Percentiles rank a stretch among this genome's conserved stretches.
Conservation (phyloP, 1,140 invertebrate genomes). For the Drosophila miranda region DNA sequence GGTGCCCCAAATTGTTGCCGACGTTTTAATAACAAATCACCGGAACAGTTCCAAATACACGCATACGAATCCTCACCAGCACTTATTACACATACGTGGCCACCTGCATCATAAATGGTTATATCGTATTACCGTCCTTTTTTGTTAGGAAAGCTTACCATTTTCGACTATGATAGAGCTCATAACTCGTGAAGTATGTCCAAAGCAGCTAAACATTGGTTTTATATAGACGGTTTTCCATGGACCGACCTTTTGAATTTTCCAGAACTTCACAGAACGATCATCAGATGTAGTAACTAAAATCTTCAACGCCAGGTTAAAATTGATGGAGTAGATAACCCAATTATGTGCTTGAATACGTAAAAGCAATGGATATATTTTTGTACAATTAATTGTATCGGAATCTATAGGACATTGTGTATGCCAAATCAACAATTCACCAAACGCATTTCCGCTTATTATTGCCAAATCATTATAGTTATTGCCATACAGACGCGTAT, state of each 20-base stretch:
- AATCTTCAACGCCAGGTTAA: constrained; percentile 24
- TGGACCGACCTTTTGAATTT: constrained; percentile 25
- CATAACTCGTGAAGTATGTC: constrained; percentile 72
- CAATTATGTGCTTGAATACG: constrained; percentile 71
- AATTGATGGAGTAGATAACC: constrained; percentile 74
- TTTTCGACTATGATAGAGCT: constrained; percentile 51
- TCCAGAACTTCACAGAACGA: constrained; percentile 76
- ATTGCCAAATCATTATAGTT: constrained; percentile 50
- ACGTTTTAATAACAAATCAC: constrained; percentile 62
- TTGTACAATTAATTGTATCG: background rate
- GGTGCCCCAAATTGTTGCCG: constrained; percentile 72
- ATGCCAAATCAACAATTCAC: constrained; percentile 75
- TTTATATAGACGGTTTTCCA: constrained; percentile 18
- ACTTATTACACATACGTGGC: constrained; percentile 52
- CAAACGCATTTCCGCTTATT: constrained; percentile 75
- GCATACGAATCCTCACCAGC: constrained; percentile 74
- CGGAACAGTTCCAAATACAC: constrained; percentile 67
- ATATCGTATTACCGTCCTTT: too few species aligned
- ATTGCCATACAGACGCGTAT: constrained; percentile 49
- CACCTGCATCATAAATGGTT: constrained; percentile 32
- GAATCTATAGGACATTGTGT: constrained; percentile 22
- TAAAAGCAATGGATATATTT: constrained; percentile 42
- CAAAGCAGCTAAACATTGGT: constrained; percentile 68
- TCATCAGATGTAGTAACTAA: constrained; percentile 76
- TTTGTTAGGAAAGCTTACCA: constrained; percentile 35